These are phyloP conservation scores for Diaperis boleti DNA, from an alignment of 2,888 invertebrate species.

Conservation along the genomic window DNA sequence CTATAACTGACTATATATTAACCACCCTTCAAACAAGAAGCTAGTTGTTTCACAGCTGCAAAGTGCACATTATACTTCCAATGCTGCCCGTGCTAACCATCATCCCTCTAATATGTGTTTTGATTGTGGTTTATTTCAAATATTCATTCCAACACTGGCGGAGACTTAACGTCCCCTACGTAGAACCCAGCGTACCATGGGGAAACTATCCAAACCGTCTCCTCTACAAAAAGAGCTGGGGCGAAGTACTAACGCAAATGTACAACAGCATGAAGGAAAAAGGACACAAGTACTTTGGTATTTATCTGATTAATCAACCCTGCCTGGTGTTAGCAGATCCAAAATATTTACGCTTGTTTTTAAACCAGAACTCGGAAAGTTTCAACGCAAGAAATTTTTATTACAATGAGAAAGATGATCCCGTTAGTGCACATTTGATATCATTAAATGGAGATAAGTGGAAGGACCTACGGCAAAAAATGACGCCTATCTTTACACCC, in stretches of 20 bases:
- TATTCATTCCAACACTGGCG: constrained; percentile 40
- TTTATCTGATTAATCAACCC: constrained; percentile 44
- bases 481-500: constrained; percentile 74
- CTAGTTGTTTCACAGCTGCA: too few relatives aligned
- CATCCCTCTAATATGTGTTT: too few relatives aligned
- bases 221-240: constrained; percentile 5
- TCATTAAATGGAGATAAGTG: constrained; percentile 14
- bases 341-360: constrained; percentile 59
- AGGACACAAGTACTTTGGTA: constrained; percentile 43
- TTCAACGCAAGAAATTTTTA: constrained; percentile 73
- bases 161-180: constrained; percentile 24
- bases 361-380: constrained; percentile 71
- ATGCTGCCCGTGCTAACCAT: too few relatives aligned
- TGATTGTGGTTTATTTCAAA: constrained; percentile 39
- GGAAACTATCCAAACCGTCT: constrained; percentile 36
- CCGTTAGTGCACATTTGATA: constrained; percentile 68
- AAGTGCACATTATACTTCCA: too few relatives aligned
- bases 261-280: constrained; percentile 41
- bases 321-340: constrained; percentile 46
- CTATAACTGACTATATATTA: too few relatives aligned
- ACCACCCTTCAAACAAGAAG: too few relatives aligned
- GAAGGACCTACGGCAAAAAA: constrained; percentile 34
- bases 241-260: constrained; percentile 10
- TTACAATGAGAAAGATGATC: constrained; percentile 70
- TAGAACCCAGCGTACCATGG: constrained; percentile 33